phyloP scores from a whole-genome alignment of 2,888 invertebrate genomes.

The Diaphora mendica region DNA sequence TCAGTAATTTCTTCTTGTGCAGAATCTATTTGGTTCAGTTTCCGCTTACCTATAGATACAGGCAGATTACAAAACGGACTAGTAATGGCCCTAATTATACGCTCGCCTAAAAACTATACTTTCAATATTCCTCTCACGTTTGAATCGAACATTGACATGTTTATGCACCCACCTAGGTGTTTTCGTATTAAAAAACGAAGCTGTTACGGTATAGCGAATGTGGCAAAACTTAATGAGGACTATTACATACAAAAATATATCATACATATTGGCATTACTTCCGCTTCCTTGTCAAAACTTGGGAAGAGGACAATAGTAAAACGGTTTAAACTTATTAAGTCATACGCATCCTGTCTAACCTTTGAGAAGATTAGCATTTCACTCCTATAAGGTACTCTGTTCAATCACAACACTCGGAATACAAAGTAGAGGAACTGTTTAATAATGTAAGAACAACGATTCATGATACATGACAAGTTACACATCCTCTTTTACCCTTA shows the following conservation, averaged over 20 bases:
- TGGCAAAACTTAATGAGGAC: slow-evolving; percentile 22
- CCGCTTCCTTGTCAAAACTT: slow-evolving; percentile 38
- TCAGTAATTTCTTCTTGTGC: not conserved
- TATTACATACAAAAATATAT: slow-evolving; percentile 11
- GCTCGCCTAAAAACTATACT: not conserved
- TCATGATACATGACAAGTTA: not conserved
- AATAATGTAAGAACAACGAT: not conserved
- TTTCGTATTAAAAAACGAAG: slow-evolving; percentile 31
- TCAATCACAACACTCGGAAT: not conserved
- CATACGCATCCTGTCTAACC: slow-evolving; percentile 22
- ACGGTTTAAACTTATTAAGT: slow-evolving; percentile 31
- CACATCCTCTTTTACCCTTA: not conserved
- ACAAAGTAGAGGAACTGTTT: not conserved
- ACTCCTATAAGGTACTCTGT: slow-evolving; percentile 19
- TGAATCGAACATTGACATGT: slow-evolving; percentile 13
- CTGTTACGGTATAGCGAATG: slow-evolving; percentile 25
- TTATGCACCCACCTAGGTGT: slow-evolving; percentile 25
- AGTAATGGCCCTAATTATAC: not conserved
- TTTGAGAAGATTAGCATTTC: slow-evolving; percentile 19
- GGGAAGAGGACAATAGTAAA: slow-evolving; percentile 37
- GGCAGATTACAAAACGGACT: not conserved
- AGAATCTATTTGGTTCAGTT: not conserved
- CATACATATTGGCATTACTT: slow-evolving; percentile 1
- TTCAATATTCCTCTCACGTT: slow-evolving; percentile 23
- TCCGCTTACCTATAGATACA: not conserved